These are phyloP conservation scores for Dissostichus mawsoni DNA, from an alignment of 2,113 vertebrate genomes.

Conservation along the genomic window DNA sequence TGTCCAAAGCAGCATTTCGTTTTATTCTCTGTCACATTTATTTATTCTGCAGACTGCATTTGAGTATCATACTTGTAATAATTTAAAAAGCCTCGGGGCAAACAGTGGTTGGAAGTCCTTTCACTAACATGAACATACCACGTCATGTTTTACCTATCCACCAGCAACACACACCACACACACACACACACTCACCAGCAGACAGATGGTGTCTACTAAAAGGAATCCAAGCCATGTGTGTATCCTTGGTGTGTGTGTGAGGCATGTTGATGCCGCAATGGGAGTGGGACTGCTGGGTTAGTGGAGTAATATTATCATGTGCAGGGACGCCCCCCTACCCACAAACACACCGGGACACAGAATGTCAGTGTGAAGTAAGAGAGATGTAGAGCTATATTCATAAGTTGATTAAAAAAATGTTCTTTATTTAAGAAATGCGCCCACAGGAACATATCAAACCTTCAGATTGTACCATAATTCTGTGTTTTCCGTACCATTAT, in stretches of 20 bases:
- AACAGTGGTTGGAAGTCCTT: neutral
- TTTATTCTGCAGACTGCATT: neutral
- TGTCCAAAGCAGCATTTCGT: neutral
- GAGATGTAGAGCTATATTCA: conserved; percentile 20
- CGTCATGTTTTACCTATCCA: neutral
- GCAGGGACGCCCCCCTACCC: conserved; percentile 2
- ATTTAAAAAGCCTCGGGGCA: conserved; percentile 9
- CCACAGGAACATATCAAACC: neutral
- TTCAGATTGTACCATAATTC: neutral
- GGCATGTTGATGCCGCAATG: conserved; percentile 34
- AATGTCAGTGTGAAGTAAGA: conserved; percentile 2
- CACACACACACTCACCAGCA: neutral
- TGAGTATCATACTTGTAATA: neutral
- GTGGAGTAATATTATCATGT: conserved; percentile 34
- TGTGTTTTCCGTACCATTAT: neutral
- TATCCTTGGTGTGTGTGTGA: conserved; percentile 30
- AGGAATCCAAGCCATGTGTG: conserved; percentile 20
- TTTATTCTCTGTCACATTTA: conserved; percentile 6
- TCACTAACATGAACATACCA: neutral
- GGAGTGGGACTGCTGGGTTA: conserved; percentile 54
- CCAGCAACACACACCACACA: conserved; percentile 1
- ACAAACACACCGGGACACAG: conserved; percentile 17
- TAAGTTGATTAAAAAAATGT: neutral
- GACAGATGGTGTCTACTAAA: conserved; percentile 45
- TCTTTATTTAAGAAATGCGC: conserved; percentile 6